Percentiles rank a stretch among this genome's conserved stretches.
phyloP scores from a whole-genome alignment of 2,888 invertebrate genomes.

The Synanthedon myopaeformis region DNA sequence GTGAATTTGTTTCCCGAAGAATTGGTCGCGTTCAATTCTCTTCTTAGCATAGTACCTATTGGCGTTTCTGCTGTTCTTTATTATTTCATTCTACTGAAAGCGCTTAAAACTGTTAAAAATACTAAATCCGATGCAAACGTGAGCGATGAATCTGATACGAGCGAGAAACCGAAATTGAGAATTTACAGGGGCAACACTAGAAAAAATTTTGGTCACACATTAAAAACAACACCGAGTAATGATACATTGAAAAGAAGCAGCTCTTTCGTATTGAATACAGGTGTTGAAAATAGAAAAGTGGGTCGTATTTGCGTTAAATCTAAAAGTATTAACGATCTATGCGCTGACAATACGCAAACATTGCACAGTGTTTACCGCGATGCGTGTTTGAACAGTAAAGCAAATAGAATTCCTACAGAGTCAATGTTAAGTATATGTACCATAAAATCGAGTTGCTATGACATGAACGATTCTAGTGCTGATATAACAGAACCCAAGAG shows the following conservation, averaged over 20 bases:
- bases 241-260: constrained; percentile 30
- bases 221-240: constrained; percentile 14
- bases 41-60: constrained; percentile 67
- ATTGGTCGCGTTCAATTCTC: constrained; percentile 66
- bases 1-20: constrained; percentile 66
- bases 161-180: constrained; percentile 32
- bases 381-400: constrained; percentile 11
- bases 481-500: constrained; percentile 1
- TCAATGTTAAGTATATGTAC: constrained; percentile 41
- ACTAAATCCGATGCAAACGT: constrained; percentile 22
- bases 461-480: constrained; percentile 9
- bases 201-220: constrained; percentile 13
- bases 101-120: constrained; percentile 56
- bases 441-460: constrained; percentile 23
- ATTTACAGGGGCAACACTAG: constrained; percentile 34
- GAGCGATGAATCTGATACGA: constrained; percentile 13
- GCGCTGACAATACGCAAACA: constrained; percentile 11
- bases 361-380: constrained; percentile 7
- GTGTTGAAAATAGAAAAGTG: background rate
- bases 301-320: constrained; percentile 17
- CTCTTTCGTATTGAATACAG: constrained; percentile 29
- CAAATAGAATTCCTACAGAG: constrained; percentile 15
- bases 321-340: constrained; percentile 39
- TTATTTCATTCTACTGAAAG: constrained; percentile 69
- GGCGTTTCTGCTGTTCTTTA: constrained; percentile 60